Conservation (phyloP, 2,888 invertebrate genomes). For the Synanthedon tipuliformis region DNA sequence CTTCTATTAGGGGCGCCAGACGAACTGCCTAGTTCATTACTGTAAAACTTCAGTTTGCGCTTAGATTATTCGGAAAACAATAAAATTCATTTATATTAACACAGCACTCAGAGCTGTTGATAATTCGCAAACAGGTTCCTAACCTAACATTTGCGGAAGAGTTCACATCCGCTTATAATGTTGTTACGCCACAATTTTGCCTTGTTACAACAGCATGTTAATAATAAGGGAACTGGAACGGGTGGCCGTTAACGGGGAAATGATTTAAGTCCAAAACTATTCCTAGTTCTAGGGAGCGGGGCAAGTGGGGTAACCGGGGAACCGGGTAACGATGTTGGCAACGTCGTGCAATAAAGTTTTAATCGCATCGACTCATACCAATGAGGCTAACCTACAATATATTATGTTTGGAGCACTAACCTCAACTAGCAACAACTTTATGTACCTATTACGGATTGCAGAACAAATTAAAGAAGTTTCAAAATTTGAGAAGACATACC, state of each 20-base stretch:
- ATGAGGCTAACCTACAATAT: conserved; percentile 22
- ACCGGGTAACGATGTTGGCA: conserved; percentile 27
- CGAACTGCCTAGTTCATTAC: too few species aligned
- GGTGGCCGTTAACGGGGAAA: conserved; percentile 11
- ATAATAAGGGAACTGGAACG: conserved; percentile 2
- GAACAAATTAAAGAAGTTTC: too few species aligned
- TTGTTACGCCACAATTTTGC: background rate
- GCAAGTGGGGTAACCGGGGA: too few species aligned
- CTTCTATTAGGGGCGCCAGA: too few species aligned
- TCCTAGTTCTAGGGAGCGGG: conserved; percentile 18
- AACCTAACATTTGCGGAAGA: background rate
- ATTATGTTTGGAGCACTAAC: background rate
- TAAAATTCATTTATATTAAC: too few species aligned
- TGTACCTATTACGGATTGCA: too few species aligned
- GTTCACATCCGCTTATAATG: background rate
- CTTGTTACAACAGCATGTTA: background rate
- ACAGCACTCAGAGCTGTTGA: too few species aligned
- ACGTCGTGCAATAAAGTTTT: conserved; percentile 46
- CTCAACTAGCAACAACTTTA: too few species aligned
- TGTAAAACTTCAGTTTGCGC: too few species aligned
- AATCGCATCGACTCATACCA: conserved; percentile 41
- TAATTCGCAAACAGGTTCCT: too few species aligned
- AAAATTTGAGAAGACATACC: too few species aligned
- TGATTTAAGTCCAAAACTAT: conserved; percentile 23
- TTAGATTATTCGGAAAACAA: too few species aligned